Evolutionary conservation across 2,113 vertebrate species (phyloP).

Genomic region (Gadus macrocephalus): DNA sequence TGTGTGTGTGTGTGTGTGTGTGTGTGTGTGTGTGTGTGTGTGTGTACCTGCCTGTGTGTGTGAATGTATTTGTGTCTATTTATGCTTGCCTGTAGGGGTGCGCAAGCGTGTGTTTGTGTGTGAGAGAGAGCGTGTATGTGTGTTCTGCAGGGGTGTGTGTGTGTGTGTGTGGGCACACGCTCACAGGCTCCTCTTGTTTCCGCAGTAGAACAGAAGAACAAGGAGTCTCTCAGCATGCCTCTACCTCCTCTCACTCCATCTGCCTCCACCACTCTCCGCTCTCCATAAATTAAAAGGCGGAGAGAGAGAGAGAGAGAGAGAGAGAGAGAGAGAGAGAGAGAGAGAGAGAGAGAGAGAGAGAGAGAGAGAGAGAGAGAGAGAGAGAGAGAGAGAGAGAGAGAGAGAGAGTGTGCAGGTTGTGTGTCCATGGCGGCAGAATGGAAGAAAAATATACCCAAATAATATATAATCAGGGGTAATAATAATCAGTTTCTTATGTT

Average conservation of each 20-base stretch:
- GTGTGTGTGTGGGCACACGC: slow-evolving; percentile 48
- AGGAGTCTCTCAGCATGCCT: slow-evolving; percentile 68
- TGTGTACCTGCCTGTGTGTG: slow-evolving; percentile 26
- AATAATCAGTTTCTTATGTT: too few species aligned
- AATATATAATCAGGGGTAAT: too few species aligned
- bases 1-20: slow-evolving; percentile 25
- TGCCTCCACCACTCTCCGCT: slow-evolving; percentile 62
- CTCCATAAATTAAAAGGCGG: slow-evolving; percentile 69
- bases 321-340: too few species aligned
- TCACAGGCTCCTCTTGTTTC: slow-evolving; percentile 64
- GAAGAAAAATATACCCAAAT: too few species aligned
- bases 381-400: too few species aligned
- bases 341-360: too few species aligned
- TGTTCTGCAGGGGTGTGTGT: slow-evolving; percentile 35
- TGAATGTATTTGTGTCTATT: slow-evolving; percentile 14
- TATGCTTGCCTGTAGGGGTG: slow-evolving; percentile 19
- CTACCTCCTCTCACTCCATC: slow-evolving; percentile 71
- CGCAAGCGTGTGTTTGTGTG: not conserved
- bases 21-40: slow-evolving; percentile 20
- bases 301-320: not conserved
- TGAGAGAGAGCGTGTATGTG: slow-evolving; percentile 30
- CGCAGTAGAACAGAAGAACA: slow-evolving; percentile 70
- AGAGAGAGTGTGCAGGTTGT: too few species aligned
- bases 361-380: not conserved
- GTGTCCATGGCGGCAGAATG: too few species aligned